Evolutionary conservation across 2,797 vertebrate species (phyloP), one percentile per base, ranked within the genome.

Genomic region (Girardinus metallicus): DNA sequence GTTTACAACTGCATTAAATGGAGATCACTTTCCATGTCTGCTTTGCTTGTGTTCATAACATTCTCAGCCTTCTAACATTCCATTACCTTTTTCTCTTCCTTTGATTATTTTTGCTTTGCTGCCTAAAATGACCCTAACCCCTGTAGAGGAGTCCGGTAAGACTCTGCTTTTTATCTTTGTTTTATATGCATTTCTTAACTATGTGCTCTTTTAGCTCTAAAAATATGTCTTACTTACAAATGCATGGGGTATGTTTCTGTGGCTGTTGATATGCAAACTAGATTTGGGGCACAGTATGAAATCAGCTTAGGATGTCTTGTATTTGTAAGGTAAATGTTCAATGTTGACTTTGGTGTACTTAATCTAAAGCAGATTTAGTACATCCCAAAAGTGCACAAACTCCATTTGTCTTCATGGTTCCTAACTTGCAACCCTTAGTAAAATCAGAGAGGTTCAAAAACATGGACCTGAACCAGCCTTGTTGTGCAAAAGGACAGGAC

Each of bases 61-160:
- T 3, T 64, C 34, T 66, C 31, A 77, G n/a, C 57, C 74, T 39
- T 82, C 64, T 87, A 81, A 87, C 76, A 1, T 72, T 26, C 1
- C 60, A 26, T 74, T 26, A 21, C 31, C 31, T 26, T 12, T 83
- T 49, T 88, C 46, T 85, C 31, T 88, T 2, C 80, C 26, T 83
- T 31, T 73, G 72, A 3, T 86, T 31, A 12, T 66, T 71, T 60
- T 83, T 70, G 80, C 76, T 84, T 87, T 83, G 81, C 87, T 89
- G 82, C 86, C 82, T 80, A 34, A 91, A 64, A 86, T 87, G 86
- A 93, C 85, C 91, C 86, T 95, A 94, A 94, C 94, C 93, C 94
- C 95, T 97, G 83, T 96, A 99, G 98, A 97, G 96, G 96, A 99
- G 97, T 96, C 97, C 97, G 98, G 98, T 99, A 99, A 99, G 98